Evolutionary conservation across 1,140 invertebrate genomes (phyloP), one percentile per base, ranked within the genome.

Genomic region (Pseudomyrmex concolor): DNA sequence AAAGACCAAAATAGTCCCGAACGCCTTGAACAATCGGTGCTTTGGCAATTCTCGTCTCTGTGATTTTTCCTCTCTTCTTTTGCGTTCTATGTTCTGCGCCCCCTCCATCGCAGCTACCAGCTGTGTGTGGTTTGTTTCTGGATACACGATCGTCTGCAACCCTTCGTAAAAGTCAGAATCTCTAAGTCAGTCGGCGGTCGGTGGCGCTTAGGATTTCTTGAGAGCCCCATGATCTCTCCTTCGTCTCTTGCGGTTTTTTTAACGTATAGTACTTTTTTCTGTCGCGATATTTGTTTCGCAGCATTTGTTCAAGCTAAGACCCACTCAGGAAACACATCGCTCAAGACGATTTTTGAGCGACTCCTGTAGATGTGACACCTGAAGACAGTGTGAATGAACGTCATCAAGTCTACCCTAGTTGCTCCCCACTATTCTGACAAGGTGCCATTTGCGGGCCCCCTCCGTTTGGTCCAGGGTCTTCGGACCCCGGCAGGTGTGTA

Each of bases 401-500:
- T 10, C 48, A 63, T 63, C 15, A 34, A 34, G 73, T 67, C 59
- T 9, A 9, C 60, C 70, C 64, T 62, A 45, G 68, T 77, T 48
- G 72, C 73, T 34, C 34, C 73, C 85, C 85, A 62, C 74, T 64
- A 74, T 76, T 22, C 83, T 66, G 73, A 70, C 60, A 3, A 66
- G 84, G 88, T 88, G 87, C 87, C 81, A 67, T 84, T 86, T 72
- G 54, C 62, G 57, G 85, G 25, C 3, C 83, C 64, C 71, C 72
- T 60, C 64, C 25, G 63, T 64, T 51, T 78, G 17, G 70, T 60
- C 68, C 43, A 63, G 77, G 72, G 25, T 66, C 83, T 34, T 62
- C 62, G 67, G 34, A 67, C 81, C 87, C 57, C 13, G 34, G 55
- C 88, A 87, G 85, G 88, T 89, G 85, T 87, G 85, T 87, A 87